Base-by-base conservation (phyloP, 2,797 vertebrate species). In the Gymnothorax reevesii region DNA sequence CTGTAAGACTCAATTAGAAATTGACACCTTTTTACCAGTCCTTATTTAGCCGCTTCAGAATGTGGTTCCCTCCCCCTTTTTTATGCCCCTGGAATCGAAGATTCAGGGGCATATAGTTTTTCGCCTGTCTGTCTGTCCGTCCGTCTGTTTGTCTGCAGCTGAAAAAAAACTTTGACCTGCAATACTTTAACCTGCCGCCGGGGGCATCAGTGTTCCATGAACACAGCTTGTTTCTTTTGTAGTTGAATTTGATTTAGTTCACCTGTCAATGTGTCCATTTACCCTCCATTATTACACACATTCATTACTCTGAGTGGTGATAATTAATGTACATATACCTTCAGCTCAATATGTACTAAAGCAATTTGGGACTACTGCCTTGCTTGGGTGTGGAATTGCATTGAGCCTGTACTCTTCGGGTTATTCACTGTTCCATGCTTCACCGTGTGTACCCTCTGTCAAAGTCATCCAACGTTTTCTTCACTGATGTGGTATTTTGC, bases 1-100 rank as follows among this genome's bases (percentile, higher is more conserved):
- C 95, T 99, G 98, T 98, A 96, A 97, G 98, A 87, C 64, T 27
- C 84, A n/a, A 5, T 33, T 66, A 20, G 22, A 27, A 64, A 17
- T 15, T 62, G 10, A 17, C 25, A 10, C 17, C n/a, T 33, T 60
- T 54, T 20, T 27, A 33, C n/a, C 12, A 42, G 57, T 25, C 20
- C 52, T 80, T 52, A 80, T 54, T 80, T 55, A 22, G 20, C 52
- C n/a, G 20, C 75, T 15, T 15, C 15, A 52, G 25, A 20, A 79
- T 54, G 12, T 79, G 64, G 27, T 33, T 15, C 42, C 12, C n/a
- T 7, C 17, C n/a, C n/a, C n/a, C 42, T 75, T 12, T 10, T 12
- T n/a, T n/a, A n/a, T n/a, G n/a, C n/a, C n/a, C n/a, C n/a, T n/a
- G n/a, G n/a, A n/a, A n/a, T n/a, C n/a, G n/a, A n/a, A n/a, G n/a